These are phyloP conservation scores for Philaenus spumarius DNA, from an alignment of 1,140 invertebrate species.

Conservation along the genomic window DNA sequence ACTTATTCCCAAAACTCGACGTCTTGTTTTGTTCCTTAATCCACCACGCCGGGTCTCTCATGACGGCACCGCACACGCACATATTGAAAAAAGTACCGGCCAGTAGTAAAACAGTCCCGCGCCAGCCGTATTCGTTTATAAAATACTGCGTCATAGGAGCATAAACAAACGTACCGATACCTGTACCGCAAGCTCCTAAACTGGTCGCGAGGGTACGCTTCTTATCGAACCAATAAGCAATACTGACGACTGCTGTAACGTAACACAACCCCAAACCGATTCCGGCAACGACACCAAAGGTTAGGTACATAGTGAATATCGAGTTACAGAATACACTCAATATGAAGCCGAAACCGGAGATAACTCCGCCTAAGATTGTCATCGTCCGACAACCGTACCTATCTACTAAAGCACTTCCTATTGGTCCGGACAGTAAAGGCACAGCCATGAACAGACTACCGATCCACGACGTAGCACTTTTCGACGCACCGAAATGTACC, in stretches of 20 bases:
- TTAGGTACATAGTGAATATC: slow-evolving; percentile 71
- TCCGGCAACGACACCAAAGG: slow-evolving; percentile 80
- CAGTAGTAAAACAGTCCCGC: slow-evolving; percentile 74
- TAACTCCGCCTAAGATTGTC: slow-evolving; percentile 38
- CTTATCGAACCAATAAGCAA: slow-evolving; percentile 95
- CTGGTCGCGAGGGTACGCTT: slow-evolving; percentile 87
- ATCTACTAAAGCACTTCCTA: slow-evolving; percentile 81
- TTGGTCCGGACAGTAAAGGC: slow-evolving; percentile 76
- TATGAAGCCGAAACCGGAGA: slow-evolving; percentile 73
- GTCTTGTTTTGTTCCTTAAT: slow-evolving; percentile 51
- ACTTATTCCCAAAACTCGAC: slow-evolving; percentile 19
- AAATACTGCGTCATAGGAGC: slow-evolving; percentile 70
- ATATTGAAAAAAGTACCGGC: slow-evolving; percentile 81
- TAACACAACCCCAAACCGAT: slow-evolving; percentile 79
- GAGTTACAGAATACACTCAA: slow-evolving; percentile 65
- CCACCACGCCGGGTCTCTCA: slow-evolving; percentile 79
- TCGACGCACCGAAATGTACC: slow-evolving; percentile 72
- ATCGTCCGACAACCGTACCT: slow-evolving; percentile 65
- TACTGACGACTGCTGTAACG: slow-evolving; percentile 85
- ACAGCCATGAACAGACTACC: slow-evolving; percentile 83
- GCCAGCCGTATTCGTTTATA: slow-evolving; percentile 75
- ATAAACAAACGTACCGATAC: slow-evolving; percentile 79
- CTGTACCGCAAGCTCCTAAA: slow-evolving; percentile 83
- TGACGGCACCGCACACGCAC: slow-evolving; percentile 79
- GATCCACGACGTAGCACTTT: slow-evolving; percentile 80